A percentile compares a stretch with the other conserved stretches of the same genome.
Evolutionary conservation across 37 sponge, comb jelly and placozoan genomes (phyloP).

Genomic region (Dysidea cf. avara): DNA sequence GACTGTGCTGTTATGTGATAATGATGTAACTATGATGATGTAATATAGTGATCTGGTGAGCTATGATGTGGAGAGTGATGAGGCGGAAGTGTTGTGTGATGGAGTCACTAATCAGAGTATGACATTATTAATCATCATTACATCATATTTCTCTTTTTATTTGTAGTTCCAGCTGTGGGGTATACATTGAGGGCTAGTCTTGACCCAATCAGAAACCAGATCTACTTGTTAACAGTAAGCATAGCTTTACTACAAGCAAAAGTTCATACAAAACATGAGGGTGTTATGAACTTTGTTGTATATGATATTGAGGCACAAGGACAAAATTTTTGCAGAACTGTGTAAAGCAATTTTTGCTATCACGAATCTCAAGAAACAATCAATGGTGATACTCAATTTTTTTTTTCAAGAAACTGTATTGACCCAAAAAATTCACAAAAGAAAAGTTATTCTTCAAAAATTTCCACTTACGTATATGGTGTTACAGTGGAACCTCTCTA

Average conservation of each 20-base stretch:
- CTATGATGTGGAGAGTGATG: slow-evolving; percentile 37
- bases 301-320: neutral
- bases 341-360: neutral
- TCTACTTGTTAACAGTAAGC: slow-evolving; percentile 53
- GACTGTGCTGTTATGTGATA: neutral
- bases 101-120: slow-evolving; percentile 18
- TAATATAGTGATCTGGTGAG: slow-evolving; percentile 53
- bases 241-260: neutral
- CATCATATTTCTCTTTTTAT: neutral
- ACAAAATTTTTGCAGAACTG: neutral
- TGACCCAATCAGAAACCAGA: slow-evolving; percentile 45
- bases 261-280: neutral
- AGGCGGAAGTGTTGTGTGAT: slow-evolving; percentile 21
- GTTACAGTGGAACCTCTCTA: no score
- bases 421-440: no score
- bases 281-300: neutral
- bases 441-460: no score
- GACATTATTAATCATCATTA: neutral
- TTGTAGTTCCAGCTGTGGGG: slow-evolving; percentile 49
- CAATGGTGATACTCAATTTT: neutral
- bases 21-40: neutral
- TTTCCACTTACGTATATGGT: no score
- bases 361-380: neutral
- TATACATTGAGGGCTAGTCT: slow-evolving; percentile 67
- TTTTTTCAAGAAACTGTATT: neutral